phyloP scores from a whole-genome alignment of 2,888 invertebrate genomes.

The Pantelozetes paolii region DNA sequence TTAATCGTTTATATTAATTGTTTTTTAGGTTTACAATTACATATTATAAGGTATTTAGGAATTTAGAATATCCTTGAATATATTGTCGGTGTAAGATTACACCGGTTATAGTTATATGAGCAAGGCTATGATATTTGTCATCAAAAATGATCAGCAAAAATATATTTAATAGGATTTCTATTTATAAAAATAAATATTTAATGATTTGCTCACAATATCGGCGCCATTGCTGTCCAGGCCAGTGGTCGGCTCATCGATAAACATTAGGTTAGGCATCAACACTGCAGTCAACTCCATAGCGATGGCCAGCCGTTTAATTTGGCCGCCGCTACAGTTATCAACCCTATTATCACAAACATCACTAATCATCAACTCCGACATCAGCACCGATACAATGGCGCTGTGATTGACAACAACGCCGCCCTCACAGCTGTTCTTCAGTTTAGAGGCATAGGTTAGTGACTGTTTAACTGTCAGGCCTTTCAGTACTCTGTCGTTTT shows the following conservation, averaged over 20 bases:
- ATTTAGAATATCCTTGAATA: not conserved
- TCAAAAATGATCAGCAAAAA: too few species aligned
- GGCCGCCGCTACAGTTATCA: not conserved
- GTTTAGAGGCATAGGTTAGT: not conserved
- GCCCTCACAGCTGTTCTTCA: not conserved
- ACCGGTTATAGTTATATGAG: too few species aligned
- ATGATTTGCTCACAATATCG: not conserved
- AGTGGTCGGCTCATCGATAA: constrained; percentile 13
- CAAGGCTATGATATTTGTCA: too few species aligned
- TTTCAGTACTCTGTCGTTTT: not conserved
- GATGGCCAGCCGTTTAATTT: not conserved
- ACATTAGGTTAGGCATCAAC: not conserved
- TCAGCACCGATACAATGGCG: not conserved
- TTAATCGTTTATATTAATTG: too few species aligned
- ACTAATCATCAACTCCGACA: constrained; percentile 4
- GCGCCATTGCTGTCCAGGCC: constrained; percentile 13
- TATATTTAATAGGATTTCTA: not conserved
- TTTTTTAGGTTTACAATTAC: too few species aligned
- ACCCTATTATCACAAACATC: not conserved
- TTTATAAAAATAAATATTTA: not conserved
- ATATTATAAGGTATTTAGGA: not conserved
- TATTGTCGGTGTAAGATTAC: too few species aligned
- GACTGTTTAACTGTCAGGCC: not conserved
- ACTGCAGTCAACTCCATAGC: not conserved
- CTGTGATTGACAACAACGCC: not conserved